These are phyloP conservation scores for Harpegnathos saltator DNA, from an alignment of 1,140 invertebrate genomes.

Conservation along the genomic window DNA sequence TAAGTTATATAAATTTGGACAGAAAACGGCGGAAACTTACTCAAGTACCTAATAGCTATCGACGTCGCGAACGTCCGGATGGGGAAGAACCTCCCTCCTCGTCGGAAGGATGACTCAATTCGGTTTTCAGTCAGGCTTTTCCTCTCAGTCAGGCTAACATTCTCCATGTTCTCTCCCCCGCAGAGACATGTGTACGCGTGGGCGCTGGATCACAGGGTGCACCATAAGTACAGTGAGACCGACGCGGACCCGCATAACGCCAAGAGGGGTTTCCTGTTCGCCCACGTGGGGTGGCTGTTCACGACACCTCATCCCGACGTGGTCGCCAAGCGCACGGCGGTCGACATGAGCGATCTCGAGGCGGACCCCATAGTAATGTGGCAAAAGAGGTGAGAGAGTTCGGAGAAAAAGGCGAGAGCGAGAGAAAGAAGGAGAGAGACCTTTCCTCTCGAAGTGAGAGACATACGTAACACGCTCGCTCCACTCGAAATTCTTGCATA, in stretches of 20 bases:
- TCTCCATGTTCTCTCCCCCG: background rate
- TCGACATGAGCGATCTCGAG: slow-evolving; percentile 94
- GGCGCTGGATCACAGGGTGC: slow-evolving; percentile 93
- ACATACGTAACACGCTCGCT: no score
- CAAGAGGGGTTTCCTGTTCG: slow-evolving; percentile 92
- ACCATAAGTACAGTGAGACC: slow-evolving; percentile 94
- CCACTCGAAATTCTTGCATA: no score
- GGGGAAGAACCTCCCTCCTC: no score
- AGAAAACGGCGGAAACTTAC: no score
- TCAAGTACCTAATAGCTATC: no score
- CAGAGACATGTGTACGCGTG: slow-evolving; percentile 91
- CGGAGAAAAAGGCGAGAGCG: no score
- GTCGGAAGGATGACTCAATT: no score
- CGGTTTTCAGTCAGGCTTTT: no score
- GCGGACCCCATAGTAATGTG: slow-evolving; percentile 94
- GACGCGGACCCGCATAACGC: slow-evolving; percentile 94
- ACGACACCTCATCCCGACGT: slow-evolving; percentile 92
- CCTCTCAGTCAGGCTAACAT: background rate
- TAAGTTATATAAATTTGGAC: no score
- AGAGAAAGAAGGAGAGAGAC: no score
- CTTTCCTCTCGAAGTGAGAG: no score
- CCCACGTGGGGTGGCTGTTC: slow-evolving; percentile 93
- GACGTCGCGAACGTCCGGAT: no score
- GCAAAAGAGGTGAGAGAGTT: slow-evolving; percentile 90
- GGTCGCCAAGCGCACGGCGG: slow-evolving; percentile 90